Conservation (phyloP, 2,888 invertebrate genomes). For the Zaprionus obscuricornis region DNA sequence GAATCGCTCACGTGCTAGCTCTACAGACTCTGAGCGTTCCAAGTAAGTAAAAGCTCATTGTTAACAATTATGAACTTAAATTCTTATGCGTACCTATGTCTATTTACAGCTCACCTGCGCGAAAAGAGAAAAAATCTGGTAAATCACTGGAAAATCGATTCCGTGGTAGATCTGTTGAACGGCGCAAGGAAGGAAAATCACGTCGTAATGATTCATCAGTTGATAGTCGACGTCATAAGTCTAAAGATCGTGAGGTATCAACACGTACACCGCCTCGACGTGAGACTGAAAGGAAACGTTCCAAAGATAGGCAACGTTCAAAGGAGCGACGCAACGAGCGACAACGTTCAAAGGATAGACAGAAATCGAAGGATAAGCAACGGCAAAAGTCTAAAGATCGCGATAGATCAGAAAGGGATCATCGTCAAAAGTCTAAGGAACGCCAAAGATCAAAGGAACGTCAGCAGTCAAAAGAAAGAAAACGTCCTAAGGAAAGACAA, state of each 20-base stretch:
- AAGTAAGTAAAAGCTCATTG: slow-evolving; percentile 84
- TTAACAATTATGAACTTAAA: neutral
- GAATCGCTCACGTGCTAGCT: slow-evolving; percentile 80
- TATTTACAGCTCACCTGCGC: slow-evolving; percentile 62
- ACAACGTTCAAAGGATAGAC: slow-evolving; percentile 20
- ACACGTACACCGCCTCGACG: slow-evolving; percentile 20
- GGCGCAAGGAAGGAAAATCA: slow-evolving; percentile 50
- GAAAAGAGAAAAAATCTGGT: slow-evolving; percentile 36
- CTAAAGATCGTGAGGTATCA: slow-evolving; percentile 5
- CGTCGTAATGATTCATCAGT: slow-evolving; percentile 59
- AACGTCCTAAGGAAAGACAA: slow-evolving; percentile 11
- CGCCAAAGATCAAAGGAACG: slow-evolving; percentile 47
- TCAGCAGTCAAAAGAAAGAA: slow-evolving; percentile 14
- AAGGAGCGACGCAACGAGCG: slow-evolving; percentile 20
- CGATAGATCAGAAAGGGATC: slow-evolving; percentile 27
- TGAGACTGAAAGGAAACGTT: slow-evolving; percentile 20
- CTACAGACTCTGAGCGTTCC: slow-evolving; percentile 85
- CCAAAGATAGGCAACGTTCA: slow-evolving; percentile 25
- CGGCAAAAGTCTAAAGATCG: slow-evolving; percentile 31
- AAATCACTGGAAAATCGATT: slow-evolving; percentile 63
- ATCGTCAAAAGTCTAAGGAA: slow-evolving; percentile 27
- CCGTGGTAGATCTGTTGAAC: slow-evolving; percentile 78
- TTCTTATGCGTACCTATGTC: slow-evolving; percentile 3
- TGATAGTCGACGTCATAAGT: slow-evolving; percentile 31
- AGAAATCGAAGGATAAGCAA: slow-evolving; percentile 18